Percentiles rank a stretch among this genome's conserved stretches.
Evolutionary conservation across 2,888 invertebrate genomes (phyloP).

Genomic region (Tetrapedia diversipes): DNA sequence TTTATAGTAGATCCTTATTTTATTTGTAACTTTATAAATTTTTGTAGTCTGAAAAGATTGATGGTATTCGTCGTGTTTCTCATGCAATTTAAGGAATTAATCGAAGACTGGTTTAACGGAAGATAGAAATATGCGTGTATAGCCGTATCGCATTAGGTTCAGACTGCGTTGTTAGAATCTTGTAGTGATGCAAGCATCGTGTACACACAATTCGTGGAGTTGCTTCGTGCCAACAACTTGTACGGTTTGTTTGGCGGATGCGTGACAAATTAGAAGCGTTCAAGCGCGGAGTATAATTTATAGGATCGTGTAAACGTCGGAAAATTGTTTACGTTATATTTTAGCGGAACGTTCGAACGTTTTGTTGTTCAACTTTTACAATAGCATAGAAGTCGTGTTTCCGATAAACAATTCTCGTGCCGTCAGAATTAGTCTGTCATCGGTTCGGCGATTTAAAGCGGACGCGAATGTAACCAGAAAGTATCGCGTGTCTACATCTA

Average conservation of each 20-base stretch:
- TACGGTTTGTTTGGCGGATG: constrained; percentile 68
- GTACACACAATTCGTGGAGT: constrained; percentile 65
- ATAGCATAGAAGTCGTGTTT: too few species aligned
- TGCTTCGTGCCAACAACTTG: constrained; percentile 44
- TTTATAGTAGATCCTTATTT: too few species aligned
- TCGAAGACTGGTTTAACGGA: background rate
- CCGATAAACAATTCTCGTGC: background rate
- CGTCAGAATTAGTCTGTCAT: background rate
- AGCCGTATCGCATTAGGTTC: constrained; percentile 52
- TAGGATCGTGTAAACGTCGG: background rate
- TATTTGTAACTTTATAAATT: too few species aligned
- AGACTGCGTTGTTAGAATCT: constrained; percentile 62
- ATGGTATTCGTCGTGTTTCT: too few species aligned
- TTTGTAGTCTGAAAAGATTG: too few species aligned
- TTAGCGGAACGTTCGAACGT: background rate
- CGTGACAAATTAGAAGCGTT: constrained; percentile 47
- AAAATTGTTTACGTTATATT: background rate
- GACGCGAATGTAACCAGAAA: background rate
- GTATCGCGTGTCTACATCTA: constrained; percentile 3
- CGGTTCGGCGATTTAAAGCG: background rate
- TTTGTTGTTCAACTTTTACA: too few species aligned
- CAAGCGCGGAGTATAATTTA: background rate
- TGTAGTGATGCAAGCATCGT: constrained; percentile 67
- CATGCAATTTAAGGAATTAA: too few species aligned
- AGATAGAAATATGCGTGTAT: too few species aligned